These are phyloP conservation scores for Hyperopisus bebe DNA, from an alignment of 2,113 vertebrate genomes.

Conservation along the genomic window DNA sequence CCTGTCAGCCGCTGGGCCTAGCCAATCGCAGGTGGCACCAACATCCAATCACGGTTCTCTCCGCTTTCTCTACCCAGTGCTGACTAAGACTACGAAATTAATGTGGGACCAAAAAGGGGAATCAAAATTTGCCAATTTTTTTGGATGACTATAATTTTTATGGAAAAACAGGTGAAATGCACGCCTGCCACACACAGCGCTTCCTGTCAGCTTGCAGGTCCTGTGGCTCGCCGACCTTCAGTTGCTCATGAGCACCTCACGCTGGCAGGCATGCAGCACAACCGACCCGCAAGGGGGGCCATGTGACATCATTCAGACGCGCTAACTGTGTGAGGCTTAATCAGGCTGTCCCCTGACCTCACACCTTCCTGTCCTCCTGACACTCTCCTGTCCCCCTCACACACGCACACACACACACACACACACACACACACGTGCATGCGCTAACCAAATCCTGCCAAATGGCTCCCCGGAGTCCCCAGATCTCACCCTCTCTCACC, in stretches of 20 bases:
- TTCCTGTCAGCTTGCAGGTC: not conserved
- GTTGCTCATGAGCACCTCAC: not conserved
- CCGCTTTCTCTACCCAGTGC: not conserved
- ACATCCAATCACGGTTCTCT: not conserved
- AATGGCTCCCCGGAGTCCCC: not conserved
- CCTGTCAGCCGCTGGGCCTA: not conserved
- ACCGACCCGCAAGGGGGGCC: not conserved
- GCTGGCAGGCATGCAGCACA: not conserved
- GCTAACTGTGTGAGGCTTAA: not conserved
- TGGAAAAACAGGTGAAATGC: not conserved
- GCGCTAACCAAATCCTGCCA: not conserved
- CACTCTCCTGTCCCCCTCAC: not conserved
- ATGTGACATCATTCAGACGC: not conserved
- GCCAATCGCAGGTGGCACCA: not conserved
- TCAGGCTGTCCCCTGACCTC: not conserved
- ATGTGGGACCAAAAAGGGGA: not conserved
- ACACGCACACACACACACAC: not conserved
- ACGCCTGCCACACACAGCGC: not conserved
- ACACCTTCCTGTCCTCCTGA: conserved; percentile 12
- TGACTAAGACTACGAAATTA: not conserved
- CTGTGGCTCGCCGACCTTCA: not conserved
- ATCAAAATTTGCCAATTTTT: not conserved
- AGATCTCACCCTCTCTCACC: not conserved
- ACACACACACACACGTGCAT: not conserved
- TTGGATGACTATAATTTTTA: not conserved